Evolutionary conservation across 2,888 invertebrate genomes (phyloP).

Genomic region (Copidosoma aretas): DNA sequence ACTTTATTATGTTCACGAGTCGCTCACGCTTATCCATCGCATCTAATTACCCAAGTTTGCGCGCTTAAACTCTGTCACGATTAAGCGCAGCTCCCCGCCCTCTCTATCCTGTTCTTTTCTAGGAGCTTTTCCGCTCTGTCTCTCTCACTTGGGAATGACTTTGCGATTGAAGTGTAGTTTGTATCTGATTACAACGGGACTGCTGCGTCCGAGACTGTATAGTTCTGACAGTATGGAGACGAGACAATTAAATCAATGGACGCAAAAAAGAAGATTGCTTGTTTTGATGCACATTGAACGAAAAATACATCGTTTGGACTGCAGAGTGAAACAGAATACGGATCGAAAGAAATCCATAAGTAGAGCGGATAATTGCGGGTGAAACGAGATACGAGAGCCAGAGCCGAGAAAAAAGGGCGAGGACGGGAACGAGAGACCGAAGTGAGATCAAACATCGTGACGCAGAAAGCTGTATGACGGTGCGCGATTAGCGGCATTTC

Average conservation of each 20-base stretch:
- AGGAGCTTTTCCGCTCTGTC: not conserved
- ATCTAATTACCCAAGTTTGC: not conserved
- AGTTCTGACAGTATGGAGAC: too few species aligned
- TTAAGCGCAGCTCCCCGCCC: not conserved
- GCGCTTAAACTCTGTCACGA: not conserved
- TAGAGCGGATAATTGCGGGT: not conserved
- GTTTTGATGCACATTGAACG: too few species aligned
- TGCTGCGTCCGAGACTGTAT: too few species aligned
- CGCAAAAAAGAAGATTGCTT: too few species aligned
- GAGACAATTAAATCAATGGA: too few species aligned
- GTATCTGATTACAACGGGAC: too few species aligned
- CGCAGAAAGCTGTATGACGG: not conserved
- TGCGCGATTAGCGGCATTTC: slow-evolving; percentile 15
- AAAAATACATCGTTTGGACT: too few species aligned
- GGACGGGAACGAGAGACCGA: not conserved
- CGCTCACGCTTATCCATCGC: not conserved
- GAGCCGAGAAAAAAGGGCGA: not conserved
- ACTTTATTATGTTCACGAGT: not conserved
- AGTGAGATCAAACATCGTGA: slow-evolving; percentile 1
- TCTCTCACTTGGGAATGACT: not conserved
- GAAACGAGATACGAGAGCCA: not conserved
- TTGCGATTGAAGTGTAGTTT: too few species aligned
- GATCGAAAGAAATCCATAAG: not conserved
- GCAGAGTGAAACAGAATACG: too few species aligned
- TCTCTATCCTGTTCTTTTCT: not conserved